These are phyloP conservation scores for Myrmophylax atrothorax DNA, from an alignment of 2,113 vertebrate species.

Conservation along the genomic window DNA sequence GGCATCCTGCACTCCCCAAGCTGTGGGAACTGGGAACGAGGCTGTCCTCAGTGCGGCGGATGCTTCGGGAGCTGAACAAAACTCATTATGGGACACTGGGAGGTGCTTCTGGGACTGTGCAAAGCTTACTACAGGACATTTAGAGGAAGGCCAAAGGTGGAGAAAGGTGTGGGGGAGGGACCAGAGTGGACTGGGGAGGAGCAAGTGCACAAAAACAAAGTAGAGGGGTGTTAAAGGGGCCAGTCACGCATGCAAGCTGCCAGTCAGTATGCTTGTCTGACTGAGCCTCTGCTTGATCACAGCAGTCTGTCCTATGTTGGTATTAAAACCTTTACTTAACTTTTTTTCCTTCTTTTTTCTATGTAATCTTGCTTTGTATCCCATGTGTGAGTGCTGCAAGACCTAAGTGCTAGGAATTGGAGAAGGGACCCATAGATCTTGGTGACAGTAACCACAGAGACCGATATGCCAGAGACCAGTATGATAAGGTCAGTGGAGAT, in stretches of 20 bases:
- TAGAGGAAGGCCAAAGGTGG: not conserved
- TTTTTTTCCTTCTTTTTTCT: not conserved
- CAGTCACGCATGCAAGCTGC: not conserved
- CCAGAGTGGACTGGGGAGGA: not conserved
- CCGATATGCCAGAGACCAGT: not conserved
- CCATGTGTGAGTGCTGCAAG: not conserved
- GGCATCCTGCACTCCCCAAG: not conserved
- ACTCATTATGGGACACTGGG: fast-evolving
- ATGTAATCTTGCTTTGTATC: not conserved
- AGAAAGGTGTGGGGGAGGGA: not conserved
- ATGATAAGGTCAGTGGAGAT: not conserved
- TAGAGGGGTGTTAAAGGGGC: not conserved
- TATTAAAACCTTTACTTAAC: not conserved
- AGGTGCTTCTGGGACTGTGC: not conserved
- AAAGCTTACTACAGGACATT: not conserved
- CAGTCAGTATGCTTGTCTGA: not conserved
- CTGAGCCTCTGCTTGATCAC: not conserved
- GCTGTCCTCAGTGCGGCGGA: fast-evolving
- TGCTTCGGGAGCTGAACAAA: not conserved
- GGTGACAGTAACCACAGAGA: not conserved
- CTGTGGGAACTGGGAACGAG: not conserved
- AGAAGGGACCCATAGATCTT: not conserved
- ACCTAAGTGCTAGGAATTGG: not conserved
- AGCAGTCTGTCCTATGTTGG: not conserved
- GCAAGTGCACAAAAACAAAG: not conserved